phyloP scores from a whole-genome alignment of 2,113 vertebrate species.

The Saccopteryx leptura region DNA sequence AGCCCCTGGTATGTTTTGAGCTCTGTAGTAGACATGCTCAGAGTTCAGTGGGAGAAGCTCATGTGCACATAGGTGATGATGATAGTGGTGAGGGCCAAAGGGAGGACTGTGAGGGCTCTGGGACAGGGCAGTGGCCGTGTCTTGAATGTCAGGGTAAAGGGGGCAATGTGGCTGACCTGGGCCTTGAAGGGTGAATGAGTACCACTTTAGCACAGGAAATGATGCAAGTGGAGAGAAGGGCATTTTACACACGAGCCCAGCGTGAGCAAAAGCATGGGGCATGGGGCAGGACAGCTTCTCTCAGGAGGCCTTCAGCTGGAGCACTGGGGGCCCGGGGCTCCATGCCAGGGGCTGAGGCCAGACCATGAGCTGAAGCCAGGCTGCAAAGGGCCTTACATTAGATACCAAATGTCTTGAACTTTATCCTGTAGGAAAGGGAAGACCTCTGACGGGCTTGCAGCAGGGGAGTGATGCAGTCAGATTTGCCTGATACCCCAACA shows the following conservation, averaged over 20 bases:
- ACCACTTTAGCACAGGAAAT: neutral
- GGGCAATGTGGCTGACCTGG: neutral
- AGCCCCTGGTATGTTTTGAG: neutral
- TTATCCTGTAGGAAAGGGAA: neutral
- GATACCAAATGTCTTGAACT: neutral
- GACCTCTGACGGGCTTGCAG: neutral
- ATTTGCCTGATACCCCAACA: neutral
- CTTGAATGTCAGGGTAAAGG: neutral
- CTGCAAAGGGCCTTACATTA: neutral
- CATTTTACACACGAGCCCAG: accelerated
- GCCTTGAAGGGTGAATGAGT: neutral
- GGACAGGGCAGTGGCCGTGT: neutral
- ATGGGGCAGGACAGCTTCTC: accelerated
- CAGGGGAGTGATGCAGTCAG: neutral
- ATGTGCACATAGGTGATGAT: neutral
- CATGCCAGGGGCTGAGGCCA: neutral
- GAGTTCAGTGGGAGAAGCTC: neutral
- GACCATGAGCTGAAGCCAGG: neutral
- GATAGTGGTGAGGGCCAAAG: neutral
- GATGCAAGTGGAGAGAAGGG: neutral
- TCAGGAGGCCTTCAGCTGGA: neutral
- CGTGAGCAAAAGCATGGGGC: neutral
- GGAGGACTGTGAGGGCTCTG: neutral
- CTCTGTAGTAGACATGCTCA: neutral
- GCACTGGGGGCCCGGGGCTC: neutral